Evolutionary conservation across 2,113 vertebrate genomes (phyloP).

Genomic region (Bettongia penicillata): DNA sequence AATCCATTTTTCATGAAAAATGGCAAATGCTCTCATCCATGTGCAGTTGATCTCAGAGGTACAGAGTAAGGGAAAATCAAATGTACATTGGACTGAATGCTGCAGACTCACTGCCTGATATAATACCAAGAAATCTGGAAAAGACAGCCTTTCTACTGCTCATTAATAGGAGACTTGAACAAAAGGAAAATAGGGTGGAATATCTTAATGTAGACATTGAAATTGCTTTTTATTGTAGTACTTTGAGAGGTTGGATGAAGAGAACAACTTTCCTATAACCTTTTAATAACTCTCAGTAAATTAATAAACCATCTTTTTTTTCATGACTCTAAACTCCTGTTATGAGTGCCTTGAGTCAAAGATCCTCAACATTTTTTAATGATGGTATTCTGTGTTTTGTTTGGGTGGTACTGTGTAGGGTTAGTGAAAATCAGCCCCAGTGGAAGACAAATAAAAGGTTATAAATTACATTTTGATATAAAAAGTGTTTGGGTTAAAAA

Average conservation of each 20-base stretch:
- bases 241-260: not conserved
- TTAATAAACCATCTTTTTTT: no score
- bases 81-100: not conserved
- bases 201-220: slow-evolving; percentile 28
- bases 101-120: slow-evolving; percentile 13
- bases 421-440: no score
- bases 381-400: no score
- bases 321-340: no score
- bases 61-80: slow-evolving; percentile 50
- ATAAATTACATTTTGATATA: no score
- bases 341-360: no score
- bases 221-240: slow-evolving; percentile 6
- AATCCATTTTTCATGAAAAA: slow-evolving; percentile 70
- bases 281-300: not conserved
- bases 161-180: not conserved
- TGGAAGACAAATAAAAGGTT: no score
- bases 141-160: not conserved
- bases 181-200: slow-evolving; percentile 14
- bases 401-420: no score
- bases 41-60: slow-evolving; percentile 44
- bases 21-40: slow-evolving; percentile 43
- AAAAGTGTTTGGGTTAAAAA: no score
- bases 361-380: no score
- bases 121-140: not conserved
- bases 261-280: not conserved